These are phyloP conservation scores for Vanessa cardui DNA, from an alignment of 2,888 invertebrate species.

Conservation along the genomic window DNA sequence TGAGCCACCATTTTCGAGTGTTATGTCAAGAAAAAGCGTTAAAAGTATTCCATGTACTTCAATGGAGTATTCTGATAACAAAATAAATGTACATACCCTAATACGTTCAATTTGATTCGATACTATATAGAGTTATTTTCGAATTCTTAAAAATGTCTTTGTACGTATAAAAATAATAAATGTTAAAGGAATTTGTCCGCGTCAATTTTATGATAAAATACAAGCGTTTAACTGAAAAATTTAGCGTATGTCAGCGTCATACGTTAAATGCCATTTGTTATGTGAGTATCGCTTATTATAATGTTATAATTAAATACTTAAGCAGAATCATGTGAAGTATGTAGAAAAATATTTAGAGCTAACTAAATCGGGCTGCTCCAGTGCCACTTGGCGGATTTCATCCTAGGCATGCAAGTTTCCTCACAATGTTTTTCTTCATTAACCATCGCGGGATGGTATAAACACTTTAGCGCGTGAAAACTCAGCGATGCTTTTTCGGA, in stretches of 20 bases:
- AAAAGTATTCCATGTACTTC: constrained; percentile 12
- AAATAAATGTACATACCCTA: neutral
- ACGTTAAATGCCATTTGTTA: no score
- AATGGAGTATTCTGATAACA: constrained; percentile 8
- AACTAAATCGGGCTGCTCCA: no score
- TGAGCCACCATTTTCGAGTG: constrained; percentile 26
- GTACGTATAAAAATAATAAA: neutral
- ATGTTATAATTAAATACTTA: no score
- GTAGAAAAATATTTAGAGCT: no score
- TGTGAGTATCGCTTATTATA: no score
- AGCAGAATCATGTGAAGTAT: no score
- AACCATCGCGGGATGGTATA: no score
- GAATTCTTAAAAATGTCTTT: neutral
- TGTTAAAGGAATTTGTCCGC: neutral
- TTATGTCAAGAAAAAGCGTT: constrained; percentile 33
- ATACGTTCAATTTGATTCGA: neutral
- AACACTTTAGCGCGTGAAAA: no score
- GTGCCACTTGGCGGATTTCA: no score
- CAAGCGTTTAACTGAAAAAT: neutral
- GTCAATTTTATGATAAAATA: neutral
- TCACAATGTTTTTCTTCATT: no score
- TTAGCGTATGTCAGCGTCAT: neutral
- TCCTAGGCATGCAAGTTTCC: no score
- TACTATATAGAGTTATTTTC: neutral
- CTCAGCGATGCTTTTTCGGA: no score